Base-by-base conservation (phyloP, 2,113 vertebrate genomes). In the Cheilinus undulatus region DNA sequence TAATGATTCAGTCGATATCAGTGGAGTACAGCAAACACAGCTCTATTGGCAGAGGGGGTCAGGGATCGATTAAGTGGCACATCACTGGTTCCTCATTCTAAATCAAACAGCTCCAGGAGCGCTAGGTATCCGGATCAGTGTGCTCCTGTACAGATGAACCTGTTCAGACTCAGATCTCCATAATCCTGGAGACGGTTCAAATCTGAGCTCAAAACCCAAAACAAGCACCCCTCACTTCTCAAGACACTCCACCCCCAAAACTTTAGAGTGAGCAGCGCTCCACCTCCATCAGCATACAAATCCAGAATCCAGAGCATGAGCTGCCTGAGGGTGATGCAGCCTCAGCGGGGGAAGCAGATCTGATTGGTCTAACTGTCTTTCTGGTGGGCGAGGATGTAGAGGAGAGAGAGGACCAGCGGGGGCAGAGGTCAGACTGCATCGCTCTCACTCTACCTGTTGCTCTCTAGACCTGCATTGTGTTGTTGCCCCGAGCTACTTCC, bases 1-100 rank as follows among this genome's bases (percentile, higher is more conserved):
- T 82, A 83, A 89, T 70, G 69, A 85, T 52, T 87, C 9, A 43
- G 69, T 90, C 85, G 66, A 88, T 89, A 89, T 75, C 52, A 68
- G 43, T 64, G 40, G 75, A 74, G 78, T 20, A 83, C 23, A 23
- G 63, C 60, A 91, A 91, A 91, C 87, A 86, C 27, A 1, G 54
- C 2, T 43, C 56, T 81, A n/a, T 59, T 76, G 76, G 75, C 75
- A 32, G 9, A 82, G 70, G 60, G 66, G 32, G 82, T 76, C 20
- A 36, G 17, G 10, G 66, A 88, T 88, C 65, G 63, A 90, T 87
- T 34, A 49, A 59, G 56, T 52, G 76, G 50, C 63, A 36, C 54
- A 17, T 22, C 22, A 20, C 30, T 66, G 57, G 62, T 59, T 52
- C 52, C n/a, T 46, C 11, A 38, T 64, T 32, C 11, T 0, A 24